Conservation (phyloP, 2,888 invertebrate species). For the Beris morrisii region DNA sequence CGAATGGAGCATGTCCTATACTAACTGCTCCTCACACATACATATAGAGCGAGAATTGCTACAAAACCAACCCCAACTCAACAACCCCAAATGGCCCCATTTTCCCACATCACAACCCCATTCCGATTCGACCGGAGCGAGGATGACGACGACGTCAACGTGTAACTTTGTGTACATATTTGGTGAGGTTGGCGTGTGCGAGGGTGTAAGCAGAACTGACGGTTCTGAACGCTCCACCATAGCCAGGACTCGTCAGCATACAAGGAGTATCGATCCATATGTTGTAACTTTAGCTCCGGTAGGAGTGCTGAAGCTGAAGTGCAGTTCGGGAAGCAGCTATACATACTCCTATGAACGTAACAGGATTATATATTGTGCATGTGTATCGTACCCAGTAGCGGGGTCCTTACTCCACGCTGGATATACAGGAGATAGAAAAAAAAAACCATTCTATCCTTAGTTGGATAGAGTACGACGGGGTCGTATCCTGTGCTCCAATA, state of each 20-base stretch:
- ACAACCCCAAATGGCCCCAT: too few relatives aligned
- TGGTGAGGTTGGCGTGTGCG: conserved; percentile 19
- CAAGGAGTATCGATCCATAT: conserved; percentile 37
- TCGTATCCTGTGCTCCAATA: too few relatives aligned
- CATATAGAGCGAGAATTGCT: too few relatives aligned
- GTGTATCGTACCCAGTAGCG: background rate
- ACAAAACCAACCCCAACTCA: too few relatives aligned
- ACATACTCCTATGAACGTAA: conserved; percentile 12
- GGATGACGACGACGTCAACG: conserved; percentile 15
- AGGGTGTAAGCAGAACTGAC: conserved; percentile 21
- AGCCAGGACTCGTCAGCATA: conserved; percentile 28
- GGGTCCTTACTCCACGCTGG: background rate
- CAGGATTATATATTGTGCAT: background rate
- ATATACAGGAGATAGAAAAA: too few relatives aligned
- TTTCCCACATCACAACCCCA: too few relatives aligned
- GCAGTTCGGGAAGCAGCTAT: conserved; percentile 21
- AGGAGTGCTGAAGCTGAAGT: conserved; percentile 15
- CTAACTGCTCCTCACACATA: too few relatives aligned
- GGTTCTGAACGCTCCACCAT: conserved; percentile 11
- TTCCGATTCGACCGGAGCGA: too few relatives aligned
- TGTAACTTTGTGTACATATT: conserved; percentile 39
- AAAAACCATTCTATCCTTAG: too few relatives aligned
- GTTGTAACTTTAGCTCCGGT: conserved; percentile 21
- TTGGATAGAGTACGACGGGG: too few relatives aligned
- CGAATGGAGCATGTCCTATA: too few relatives aligned